Evolutionary conservation across 2,113 vertebrate genomes (phyloP), one percentile per base, ranked within the genome.

Genomic region (Ramphastos sulfuratus): DNA sequence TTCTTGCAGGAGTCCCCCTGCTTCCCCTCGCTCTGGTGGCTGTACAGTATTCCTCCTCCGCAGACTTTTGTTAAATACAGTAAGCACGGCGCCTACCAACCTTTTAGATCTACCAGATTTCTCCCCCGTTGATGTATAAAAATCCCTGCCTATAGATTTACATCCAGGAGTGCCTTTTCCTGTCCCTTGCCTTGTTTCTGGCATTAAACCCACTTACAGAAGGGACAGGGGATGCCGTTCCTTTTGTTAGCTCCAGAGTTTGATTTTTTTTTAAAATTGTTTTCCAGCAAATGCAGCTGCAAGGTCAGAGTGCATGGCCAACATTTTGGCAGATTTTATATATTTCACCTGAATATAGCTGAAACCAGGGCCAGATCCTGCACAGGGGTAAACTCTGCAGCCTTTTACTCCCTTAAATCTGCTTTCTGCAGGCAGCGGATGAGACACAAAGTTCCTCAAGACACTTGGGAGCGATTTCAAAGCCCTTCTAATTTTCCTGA

Each of bases 1-100:
- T 97, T 91, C 95, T 95, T 94, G 74, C 92, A 90, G 92, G 91
- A 96, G 87, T 92, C 89, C 87, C 94, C 95, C 78, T 95, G 89
- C 93, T 80, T 85, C 91, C 77, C 69, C 73, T 93, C 8, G 0
- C 2, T 0, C 87, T 94, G 88, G 79, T 70, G 89, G 23, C 84
- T 89, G 87, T 44, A 84, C 73, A 55, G 72, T 74, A 85, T 91
- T 94, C 73, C 83, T 96, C 75, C 78, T 92, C 64, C 4, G 17
- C 88, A 70, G 76, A 87, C 85, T 96, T 94, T 81, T 74, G 55
- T 85, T 75, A 91, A 94, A 85, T 89, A 93, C 78, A 92, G 82
- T 70, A 76, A 27, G 58, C 77, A 63, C 4, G 7, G 71, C 0
- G 0, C 3, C 0, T 39, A 80, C 15, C 58, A 85, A 7, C 72